These are phyloP conservation scores for Phrynocephalus versicolor DNA, from an alignment of 2,113 vertebrate species.

Conservation along the genomic window DNA sequence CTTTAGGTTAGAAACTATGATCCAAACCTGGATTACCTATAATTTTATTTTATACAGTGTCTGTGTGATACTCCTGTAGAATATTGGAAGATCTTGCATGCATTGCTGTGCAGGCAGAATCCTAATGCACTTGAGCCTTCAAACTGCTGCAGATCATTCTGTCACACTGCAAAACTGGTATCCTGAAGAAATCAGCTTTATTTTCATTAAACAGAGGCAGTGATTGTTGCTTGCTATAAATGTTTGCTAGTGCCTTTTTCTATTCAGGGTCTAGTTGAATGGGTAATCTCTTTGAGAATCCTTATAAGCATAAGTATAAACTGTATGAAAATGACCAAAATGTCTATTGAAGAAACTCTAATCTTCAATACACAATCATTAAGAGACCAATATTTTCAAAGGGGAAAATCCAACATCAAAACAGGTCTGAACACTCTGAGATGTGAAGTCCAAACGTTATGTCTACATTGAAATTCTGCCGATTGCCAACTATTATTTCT, in stretches of 20 bases:
- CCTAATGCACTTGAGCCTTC: constrained; percentile 56
- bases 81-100: constrained; percentile 6
- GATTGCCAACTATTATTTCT: not conserved
- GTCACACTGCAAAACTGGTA: constrained; percentile 46
- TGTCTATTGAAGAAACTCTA: constrained; percentile 17
- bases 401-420: not conserved
- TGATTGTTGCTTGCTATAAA: constrained; percentile 61
- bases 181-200: constrained; percentile 47
- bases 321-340: constrained; percentile 26
- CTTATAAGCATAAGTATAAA: constrained; percentile 40
- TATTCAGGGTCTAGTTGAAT: constrained; percentile 52
- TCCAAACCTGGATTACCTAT: constrained; percentile 17
- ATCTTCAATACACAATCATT: constrained; percentile 32
- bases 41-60: constrained; percentile 5
- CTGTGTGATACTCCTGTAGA: constrained; percentile 28
- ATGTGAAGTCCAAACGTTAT: constrained; percentile 12
- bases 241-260: constrained; percentile 72
- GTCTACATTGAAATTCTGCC: constrained; percentile 16
- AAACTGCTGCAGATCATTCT: constrained; percentile 50
- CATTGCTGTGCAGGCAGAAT: constrained; percentile 24
- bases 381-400: constrained; percentile 29
- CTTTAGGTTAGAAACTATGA: not conserved
- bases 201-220: constrained; percentile 53
- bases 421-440: not conserved
- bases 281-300: constrained; percentile 29